These are phyloP conservation scores for Brevimyrus niger DNA, from an alignment of 2,113 vertebrate genomes.

Conservation along the genomic window DNA sequence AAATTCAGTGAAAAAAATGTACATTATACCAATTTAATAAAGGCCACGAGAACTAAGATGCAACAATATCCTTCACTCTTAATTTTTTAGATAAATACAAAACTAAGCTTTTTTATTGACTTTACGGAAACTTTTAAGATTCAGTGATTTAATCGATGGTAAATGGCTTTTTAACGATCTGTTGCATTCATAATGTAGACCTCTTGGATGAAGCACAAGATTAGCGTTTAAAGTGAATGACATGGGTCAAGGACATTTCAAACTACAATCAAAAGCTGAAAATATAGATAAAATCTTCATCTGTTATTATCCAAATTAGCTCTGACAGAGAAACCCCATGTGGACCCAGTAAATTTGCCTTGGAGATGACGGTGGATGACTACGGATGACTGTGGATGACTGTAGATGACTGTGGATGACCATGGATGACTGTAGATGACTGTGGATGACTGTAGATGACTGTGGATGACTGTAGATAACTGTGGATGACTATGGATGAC, in stretches of 20 bases:
- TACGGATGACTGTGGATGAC: neutral
- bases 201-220: neutral
- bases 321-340: neutral
- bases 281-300: neutral
- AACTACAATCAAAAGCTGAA: neutral
- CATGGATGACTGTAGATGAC: neutral
- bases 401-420: neutral
- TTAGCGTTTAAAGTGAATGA: neutral
- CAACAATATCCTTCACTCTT: neutral
- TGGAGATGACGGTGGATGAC: neutral
- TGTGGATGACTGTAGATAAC: neutral
- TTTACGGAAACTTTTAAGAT: neutral
- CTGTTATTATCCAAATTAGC: neutral
- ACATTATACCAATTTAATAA: neutral
- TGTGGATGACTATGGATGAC: neutral
- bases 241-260: neutral
- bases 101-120: neutral
- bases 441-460: neutral
- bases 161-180: constrained; percentile 1
- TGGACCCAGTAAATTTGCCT: neutral
- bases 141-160: neutral
- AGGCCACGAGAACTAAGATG: neutral
- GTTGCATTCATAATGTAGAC: neutral
- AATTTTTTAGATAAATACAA: neutral
- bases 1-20: neutral